Conservation (phyloP, 2,113 vertebrate species). For the Indri indri region DNA sequence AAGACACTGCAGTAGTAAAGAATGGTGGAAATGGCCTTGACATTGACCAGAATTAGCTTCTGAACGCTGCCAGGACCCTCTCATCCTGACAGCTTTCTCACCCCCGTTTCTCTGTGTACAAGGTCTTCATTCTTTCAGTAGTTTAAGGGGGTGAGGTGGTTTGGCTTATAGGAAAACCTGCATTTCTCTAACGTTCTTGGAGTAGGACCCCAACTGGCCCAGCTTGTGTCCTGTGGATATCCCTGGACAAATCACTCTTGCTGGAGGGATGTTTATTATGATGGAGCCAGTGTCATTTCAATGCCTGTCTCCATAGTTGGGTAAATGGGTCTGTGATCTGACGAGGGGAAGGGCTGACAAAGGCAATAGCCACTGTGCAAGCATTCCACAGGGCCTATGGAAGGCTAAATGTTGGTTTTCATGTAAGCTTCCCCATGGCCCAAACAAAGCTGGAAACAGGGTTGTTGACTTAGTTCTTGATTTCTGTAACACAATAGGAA, state of each 20-base stretch:
- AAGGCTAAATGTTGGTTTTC: neutral
- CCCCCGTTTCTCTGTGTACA: neutral
- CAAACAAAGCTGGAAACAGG: neutral
- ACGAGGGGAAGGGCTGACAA: neutral
- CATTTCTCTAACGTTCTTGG: neutral
- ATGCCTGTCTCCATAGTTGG: neutral
- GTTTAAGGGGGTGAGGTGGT: fast-evolving
- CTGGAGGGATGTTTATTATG: neutral
- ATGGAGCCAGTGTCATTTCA: neutral
- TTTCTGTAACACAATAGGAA: neutral
- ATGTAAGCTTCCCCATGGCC: neutral
- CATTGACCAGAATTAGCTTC: neutral
- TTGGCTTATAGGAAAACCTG: neutral
- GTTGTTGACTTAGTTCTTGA: neutral
- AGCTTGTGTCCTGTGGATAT: neutral
- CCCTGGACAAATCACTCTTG: neutral
- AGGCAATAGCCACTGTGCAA: neutral
- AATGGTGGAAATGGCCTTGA: neutral
- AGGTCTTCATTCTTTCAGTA: neutral
- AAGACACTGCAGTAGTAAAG: neutral
- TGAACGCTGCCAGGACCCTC: neutral
- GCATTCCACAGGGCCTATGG: neutral
- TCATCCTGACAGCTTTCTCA: neutral
- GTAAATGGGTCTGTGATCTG: neutral
- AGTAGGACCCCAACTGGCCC: neutral